Conservation (phyloP, 2,797 vertebrate species). For the Anas flavirostris region DNA sequence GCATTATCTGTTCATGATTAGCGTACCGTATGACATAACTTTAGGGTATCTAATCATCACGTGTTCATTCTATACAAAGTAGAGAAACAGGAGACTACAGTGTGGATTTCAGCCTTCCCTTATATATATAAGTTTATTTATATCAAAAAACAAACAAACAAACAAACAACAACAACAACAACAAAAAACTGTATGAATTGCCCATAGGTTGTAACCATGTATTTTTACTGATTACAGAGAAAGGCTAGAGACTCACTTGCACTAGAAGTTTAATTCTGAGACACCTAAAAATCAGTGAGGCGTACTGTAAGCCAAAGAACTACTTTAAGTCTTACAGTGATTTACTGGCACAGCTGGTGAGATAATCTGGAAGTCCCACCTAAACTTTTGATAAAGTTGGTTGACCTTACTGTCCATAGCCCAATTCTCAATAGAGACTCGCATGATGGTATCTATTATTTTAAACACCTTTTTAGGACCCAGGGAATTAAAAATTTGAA, state of each 20-base stretch:
- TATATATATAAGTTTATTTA: not conserved
- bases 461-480: not conserved
- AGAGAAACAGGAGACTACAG: not conserved
- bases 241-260: rapidly evolving
- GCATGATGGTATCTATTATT: not conserved
- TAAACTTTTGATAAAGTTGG: not conserved
- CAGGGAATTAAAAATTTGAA: not conserved
- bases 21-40: not conserved
- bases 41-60: not conserved
- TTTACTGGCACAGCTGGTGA: not conserved
- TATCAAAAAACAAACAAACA: too few relatives aligned
- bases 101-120: not conserved
- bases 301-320: not conserved
- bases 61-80: not conserved
- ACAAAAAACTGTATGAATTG: not conserved
- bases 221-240: not conserved
- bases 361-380: not conserved
- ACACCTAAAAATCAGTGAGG: not conserved
- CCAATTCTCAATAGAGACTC: not conserved
- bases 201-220: not conserved
- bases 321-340: not conserved
- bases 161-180: too few relatives aligned
- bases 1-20: not conserved
- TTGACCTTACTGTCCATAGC: not conserved
- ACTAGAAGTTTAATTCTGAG: not conserved